Conservation (phyloP, 2,888 invertebrate genomes). For the Drosophila hamatofila region DNA sequence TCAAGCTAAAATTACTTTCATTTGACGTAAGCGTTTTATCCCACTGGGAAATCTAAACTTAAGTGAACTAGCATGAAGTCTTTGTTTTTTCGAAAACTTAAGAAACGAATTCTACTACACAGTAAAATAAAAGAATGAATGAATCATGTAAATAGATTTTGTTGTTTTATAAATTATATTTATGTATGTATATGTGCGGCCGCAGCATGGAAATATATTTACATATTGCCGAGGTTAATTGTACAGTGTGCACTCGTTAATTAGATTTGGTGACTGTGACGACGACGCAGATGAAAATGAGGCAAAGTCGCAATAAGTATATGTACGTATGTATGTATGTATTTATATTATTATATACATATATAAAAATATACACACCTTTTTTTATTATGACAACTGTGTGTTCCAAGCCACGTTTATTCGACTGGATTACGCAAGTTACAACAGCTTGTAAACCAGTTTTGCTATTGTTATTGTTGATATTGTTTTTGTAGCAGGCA, state of each 20-base stretch:
- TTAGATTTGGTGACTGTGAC: conserved; percentile 59
- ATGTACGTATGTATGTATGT: not conserved
- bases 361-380: too few relatives aligned
- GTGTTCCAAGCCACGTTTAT: conserved; percentile 61
- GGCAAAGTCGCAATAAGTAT: conserved; percentile 2
- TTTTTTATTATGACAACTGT: conserved; percentile 10
- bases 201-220: conserved; percentile 59
- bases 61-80: conserved; percentile 37
- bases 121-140: conserved; percentile 14
- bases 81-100: conserved; percentile 31
- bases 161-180: conserved; percentile 13
- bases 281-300: conserved; percentile 24
- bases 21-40: conserved; percentile 42
- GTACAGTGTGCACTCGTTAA: conserved; percentile 66
- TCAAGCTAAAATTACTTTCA: conserved; percentile 49
- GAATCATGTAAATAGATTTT: conserved; percentile 11
- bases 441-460: conserved; percentile 61
- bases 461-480: conserved; percentile 39
- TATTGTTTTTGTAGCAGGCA: conserved; percentile 28
- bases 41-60: conserved; percentile 31
- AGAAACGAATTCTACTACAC: conserved; percentile 4
- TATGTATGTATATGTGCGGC: conserved; percentile 1
- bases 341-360: not conserved
- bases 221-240: conserved; percentile 71
- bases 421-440: conserved; percentile 64